phyloP scores from a whole-genome alignment of 2,797 vertebrate genomes.

The Cyprinella venusta region DNA sequence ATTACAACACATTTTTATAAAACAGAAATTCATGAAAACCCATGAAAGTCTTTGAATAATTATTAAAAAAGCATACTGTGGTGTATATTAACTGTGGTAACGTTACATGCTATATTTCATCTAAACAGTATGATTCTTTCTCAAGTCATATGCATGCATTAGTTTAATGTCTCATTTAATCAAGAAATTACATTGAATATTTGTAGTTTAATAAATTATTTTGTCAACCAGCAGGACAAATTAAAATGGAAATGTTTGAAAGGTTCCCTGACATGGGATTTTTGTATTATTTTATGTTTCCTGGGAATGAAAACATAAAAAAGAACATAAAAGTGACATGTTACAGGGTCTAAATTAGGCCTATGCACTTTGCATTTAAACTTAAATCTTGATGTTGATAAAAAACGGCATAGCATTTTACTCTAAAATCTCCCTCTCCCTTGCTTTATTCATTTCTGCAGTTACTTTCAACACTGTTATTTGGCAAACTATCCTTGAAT shows the following conservation, averaged over 20 bases:
- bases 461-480: not conserved
- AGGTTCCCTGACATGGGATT: no score
- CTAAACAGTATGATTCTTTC: not conserved
- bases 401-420: not conserved
- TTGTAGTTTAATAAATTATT: not conserved
- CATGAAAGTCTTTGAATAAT: not conserved
- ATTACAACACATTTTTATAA: not conserved
- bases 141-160: not conserved
- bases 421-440: not conserved
- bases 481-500: not conserved
- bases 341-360: not conserved
- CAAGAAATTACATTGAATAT: not conserved
- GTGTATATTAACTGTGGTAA: not conserved
- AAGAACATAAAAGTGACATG: not conserved
- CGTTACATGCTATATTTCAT: not conserved
- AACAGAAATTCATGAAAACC: not conserved
- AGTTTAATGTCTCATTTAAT: not conserved
- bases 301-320: not conserved
- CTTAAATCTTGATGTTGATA: not conserved
- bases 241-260: not conserved
- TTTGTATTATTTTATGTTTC: no score
- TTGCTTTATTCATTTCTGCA: not conserved
- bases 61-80: no score
- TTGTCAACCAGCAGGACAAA: not conserved
- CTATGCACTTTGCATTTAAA: not conserved